Percentiles rank a stretch among this genome's conserved stretches.
Conservation (phyloP, 2,888 invertebrate genomes). For the Blastobasis lacticolella region DNA sequence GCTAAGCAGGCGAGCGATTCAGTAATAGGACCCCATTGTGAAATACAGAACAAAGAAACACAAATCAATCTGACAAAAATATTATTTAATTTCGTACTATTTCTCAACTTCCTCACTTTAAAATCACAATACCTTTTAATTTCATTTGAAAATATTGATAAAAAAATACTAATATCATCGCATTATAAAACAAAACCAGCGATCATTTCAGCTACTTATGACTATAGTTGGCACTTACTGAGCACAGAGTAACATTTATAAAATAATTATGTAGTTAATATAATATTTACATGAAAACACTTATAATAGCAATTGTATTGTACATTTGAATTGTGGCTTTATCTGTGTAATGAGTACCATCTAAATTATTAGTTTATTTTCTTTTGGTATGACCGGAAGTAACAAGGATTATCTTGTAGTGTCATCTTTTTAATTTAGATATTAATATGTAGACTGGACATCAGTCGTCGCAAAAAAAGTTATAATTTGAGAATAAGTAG, state of each 20-base stretch:
- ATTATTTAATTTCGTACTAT: slow-evolving; percentile 38
- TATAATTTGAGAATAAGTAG: too few relatives aligned
- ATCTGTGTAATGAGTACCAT: not conserved
- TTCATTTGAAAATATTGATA: slow-evolving; percentile 21
- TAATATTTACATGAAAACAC: not conserved
- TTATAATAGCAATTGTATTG: not conserved
- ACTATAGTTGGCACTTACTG: slow-evolving; percentile 65
- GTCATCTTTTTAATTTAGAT: too few relatives aligned
- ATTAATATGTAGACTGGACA: too few relatives aligned
- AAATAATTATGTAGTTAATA: slow-evolving; percentile 25
- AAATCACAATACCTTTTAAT: slow-evolving; percentile 44
- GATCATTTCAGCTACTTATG: slow-evolving; percentile 46
- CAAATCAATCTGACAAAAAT: slow-evolving; percentile 37
- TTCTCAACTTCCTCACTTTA: slow-evolving; percentile 41
- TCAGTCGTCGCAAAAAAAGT: too few relatives aligned
- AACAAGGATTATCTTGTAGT: too few relatives aligned
- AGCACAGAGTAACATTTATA: slow-evolving; percentile 49
- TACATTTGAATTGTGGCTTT: not conserved
- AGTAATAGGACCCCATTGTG: too few relatives aligned
- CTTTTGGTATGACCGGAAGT: too few relatives aligned
- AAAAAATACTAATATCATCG: slow-evolving; percentile 27
- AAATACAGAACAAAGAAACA: slow-evolving; percentile 3
- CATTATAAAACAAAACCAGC: slow-evolving; percentile 18
- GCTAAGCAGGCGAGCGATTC: too few relatives aligned
- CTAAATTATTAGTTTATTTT: too few relatives aligned